These are phyloP conservation scores for Columba livia DNA, from an alignment of 2,113 vertebrate genomes.

Conservation along the genomic window DNA sequence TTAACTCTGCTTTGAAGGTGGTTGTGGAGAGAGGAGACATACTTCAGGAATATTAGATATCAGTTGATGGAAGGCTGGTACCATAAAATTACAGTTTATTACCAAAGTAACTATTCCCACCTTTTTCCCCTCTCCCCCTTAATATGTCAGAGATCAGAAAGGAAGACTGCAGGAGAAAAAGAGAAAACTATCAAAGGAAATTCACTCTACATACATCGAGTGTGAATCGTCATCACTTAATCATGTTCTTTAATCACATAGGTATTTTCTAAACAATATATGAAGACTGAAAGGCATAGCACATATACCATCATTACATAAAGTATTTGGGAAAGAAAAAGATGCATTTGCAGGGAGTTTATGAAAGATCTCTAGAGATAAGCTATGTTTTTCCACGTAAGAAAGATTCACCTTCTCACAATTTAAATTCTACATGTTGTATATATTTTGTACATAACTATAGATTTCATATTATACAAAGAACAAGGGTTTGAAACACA, in stretches of 20 bases:
- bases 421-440: background rate
- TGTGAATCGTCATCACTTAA: background rate
- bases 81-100: background rate
- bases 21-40: background rate
- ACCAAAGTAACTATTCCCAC: background rate
- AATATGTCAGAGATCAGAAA: background rate
- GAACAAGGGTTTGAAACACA: background rate
- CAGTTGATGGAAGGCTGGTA: background rate
- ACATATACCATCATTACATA: background rate
- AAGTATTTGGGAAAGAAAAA: background rate
- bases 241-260: background rate
- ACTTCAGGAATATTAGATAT: background rate
- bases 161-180: background rate
- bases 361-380: background rate
- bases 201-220: background rate
- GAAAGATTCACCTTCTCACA: background rate
- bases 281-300: background rate
- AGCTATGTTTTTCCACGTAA: background rate
- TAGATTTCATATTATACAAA: background rate
- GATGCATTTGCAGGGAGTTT: background rate
- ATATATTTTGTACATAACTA: background rate
- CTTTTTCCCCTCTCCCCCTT: background rate
- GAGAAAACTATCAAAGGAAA: background rate
- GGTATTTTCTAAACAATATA: background rate
- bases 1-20: background rate